phyloP scores from a whole-genome alignment of 2,113 vertebrate species.

The Sebastes fasciatus region DNA sequence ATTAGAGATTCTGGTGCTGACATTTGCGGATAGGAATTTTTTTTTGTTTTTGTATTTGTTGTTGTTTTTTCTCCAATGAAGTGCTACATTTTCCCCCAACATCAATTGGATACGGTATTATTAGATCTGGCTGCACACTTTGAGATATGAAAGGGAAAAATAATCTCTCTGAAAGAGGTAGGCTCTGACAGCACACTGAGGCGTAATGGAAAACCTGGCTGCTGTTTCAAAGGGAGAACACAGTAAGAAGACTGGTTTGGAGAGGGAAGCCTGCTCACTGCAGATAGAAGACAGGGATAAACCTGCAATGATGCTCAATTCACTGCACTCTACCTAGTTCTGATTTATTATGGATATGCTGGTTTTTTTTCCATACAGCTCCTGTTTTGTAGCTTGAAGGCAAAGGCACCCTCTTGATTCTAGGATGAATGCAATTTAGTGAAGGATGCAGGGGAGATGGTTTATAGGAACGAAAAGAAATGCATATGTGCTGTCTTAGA shows the following conservation, averaged over 20 bases:
- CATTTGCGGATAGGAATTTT: slow-evolving; percentile 25
- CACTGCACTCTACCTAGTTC: slow-evolving; percentile 16
- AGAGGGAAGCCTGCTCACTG: slow-evolving; percentile 25
- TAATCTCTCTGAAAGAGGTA: slow-evolving; percentile 47
- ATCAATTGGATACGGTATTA: slow-evolving; percentile 65
- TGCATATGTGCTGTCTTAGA: not conserved
- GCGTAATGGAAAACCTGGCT: slow-evolving; percentile 51
- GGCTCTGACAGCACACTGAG: slow-evolving; percentile 52
- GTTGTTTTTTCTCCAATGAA: slow-evolving; percentile 36
- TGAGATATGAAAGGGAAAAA: slow-evolving; percentile 65
- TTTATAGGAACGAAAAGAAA: not conserved
- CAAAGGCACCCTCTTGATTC: slow-evolving; percentile 22
- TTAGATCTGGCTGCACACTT: slow-evolving; percentile 66
- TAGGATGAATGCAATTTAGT: not conserved
- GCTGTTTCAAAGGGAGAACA: slow-evolving; percentile 48
- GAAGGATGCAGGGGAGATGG: not conserved
- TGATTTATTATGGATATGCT: slow-evolving; percentile 36
- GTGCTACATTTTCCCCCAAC: slow-evolving; percentile 40
- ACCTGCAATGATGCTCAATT: slow-evolving; percentile 17
- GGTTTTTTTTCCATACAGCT: not conserved
- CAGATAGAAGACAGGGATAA: slow-evolving; percentile 31
- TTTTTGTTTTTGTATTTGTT: slow-evolving; percentile 13
- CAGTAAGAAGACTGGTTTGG: slow-evolving; percentile 31
- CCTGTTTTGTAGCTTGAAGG: not conserved
- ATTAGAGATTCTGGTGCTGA: slow-evolving; percentile 43